Evolutionary conservation across 2,113 vertebrate species (phyloP).

Genomic region (Scopus umbretta): DNA sequence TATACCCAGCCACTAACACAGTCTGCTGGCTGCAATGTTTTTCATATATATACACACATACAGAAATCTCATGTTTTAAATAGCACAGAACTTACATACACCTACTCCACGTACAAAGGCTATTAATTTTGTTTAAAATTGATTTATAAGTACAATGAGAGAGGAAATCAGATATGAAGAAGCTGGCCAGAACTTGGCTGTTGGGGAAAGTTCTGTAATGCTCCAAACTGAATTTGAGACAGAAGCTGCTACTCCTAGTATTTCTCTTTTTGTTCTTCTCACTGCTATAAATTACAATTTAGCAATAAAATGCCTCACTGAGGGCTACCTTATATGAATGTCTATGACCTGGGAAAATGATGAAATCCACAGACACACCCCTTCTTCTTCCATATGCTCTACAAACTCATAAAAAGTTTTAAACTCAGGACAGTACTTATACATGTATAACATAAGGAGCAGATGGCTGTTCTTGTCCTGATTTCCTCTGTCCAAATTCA

Average conservation of each 20-base stretch:
- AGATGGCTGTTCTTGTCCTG: background rate
- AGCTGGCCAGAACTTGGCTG: background rate
- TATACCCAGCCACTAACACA: background rate
- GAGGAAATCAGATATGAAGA: background rate
- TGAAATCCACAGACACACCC: background rate
- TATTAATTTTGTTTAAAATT: background rate
- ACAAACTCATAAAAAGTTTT: background rate
- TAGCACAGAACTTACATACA: background rate
- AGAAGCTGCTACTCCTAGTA: background rate
- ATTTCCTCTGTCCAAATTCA: background rate
- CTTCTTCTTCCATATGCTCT: background rate
- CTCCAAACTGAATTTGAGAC: background rate
- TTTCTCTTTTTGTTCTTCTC: background rate
- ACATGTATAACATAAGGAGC: background rate
- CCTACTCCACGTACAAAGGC: background rate
- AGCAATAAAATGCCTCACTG: background rate
- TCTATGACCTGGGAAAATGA: background rate
- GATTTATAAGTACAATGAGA: background rate
- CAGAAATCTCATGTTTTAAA: background rate
- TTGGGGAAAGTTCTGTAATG: background rate
- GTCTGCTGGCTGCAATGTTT: background rate
- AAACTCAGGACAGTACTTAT: background rate
- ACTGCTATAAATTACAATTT: background rate
- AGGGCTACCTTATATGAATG: background rate
- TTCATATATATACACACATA: background rate